Base-by-base conservation (phyloP, 2,888 invertebrate species). In the Rotaria sp. region DNA sequence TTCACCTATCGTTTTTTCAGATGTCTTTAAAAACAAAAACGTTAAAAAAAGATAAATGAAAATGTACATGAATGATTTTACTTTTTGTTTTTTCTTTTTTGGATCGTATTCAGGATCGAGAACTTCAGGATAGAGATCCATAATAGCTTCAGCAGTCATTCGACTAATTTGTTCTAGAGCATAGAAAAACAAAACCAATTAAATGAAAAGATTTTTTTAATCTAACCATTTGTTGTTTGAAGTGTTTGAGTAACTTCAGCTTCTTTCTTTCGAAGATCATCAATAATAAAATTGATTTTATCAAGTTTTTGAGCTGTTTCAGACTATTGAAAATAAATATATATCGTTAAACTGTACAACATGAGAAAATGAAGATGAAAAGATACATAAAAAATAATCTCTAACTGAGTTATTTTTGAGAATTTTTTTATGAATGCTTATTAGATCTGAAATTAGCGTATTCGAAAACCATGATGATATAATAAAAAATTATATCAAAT, bases 211-310 rank as follows among this genome's bases (percentile, higher is more conserved):
- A 59, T 21, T 5, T n/a, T 4, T 26, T 80, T 45, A 3, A 4
- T 13, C 3, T 13, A 45, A 80, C 80, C 80, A 45, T 11, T 80
- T 80, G 45, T 13, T 45, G 10, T 35, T 21, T 45, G 38, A 26
- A 80, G 18, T n/a, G 10, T 45, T 45, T 41, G 45, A 41, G 26
- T 80, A 26, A 26, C 8, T 21, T 80, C 80, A 26, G 11, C 24
- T 80, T 80, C 45, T 80, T 80, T 80, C 13, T 8, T 11, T 45
- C 45, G 41, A n/a, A 80, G 45, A 45, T 45, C 80, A 26, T 80
- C n/a, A 26, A 80, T 24, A n/a, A 80, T 80, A 45, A 45, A 80
- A 45, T 45, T 45, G n/a, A 80, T 80, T 80, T 80, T 80, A 15
- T 80, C 45, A 45, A 80, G 26, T 45, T 80, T 80, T 45, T 45